phyloP scores from a whole-genome alignment of 2,888 invertebrate genomes.

The Operophtera brumata region DNA sequence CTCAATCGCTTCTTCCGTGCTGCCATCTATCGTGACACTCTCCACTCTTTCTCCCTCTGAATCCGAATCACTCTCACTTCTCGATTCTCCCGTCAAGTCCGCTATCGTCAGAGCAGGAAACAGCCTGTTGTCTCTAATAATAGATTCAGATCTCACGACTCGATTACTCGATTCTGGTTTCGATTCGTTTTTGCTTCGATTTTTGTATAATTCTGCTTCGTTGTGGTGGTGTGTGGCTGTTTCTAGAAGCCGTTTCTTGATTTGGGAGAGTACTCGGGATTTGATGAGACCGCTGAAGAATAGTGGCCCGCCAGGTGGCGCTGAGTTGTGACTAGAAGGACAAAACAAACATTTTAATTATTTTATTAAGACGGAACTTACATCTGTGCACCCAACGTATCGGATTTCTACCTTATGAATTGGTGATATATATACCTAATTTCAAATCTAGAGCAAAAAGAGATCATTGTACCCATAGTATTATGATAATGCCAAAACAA shows the following conservation, averaged over 20 bases:
- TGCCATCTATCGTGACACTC: constrained; percentile 25
- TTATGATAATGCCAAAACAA: no score
- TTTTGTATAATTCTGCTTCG: constrained; percentile 44
- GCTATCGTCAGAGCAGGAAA: constrained; percentile 51
- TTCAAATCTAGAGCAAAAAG: no score
- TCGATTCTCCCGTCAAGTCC: constrained; percentile 27
- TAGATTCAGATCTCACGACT: constrained; percentile 24
- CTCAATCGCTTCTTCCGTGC: constrained; percentile 26
- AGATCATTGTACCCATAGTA: no score
- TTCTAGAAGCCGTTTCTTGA: constrained; percentile 61
- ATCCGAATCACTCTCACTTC: constrained; percentile 38
- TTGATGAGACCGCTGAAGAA: constrained; percentile 73
- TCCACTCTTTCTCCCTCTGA: constrained; percentile 32
- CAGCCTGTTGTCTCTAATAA: constrained; percentile 36
- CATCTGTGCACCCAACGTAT: no score
- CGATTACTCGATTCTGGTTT: constrained; percentile 10
- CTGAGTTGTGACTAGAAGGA: constrained; percentile 40
- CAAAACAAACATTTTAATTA: not conserved
- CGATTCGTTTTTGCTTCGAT: constrained; percentile 1
- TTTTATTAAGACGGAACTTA: no score
- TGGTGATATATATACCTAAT: no score
- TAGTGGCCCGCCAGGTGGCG: constrained; percentile 61
- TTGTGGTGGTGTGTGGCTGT: constrained; percentile 54
- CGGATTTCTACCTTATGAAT: no score
- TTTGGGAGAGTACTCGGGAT: constrained; percentile 55